Percentiles rank a stretch among this genome's conserved stretches.
These are phyloP conservation scores for Apamea anceps DNA, from an alignment of 2,888 invertebrate genomes.

Conservation along the genomic window DNA sequence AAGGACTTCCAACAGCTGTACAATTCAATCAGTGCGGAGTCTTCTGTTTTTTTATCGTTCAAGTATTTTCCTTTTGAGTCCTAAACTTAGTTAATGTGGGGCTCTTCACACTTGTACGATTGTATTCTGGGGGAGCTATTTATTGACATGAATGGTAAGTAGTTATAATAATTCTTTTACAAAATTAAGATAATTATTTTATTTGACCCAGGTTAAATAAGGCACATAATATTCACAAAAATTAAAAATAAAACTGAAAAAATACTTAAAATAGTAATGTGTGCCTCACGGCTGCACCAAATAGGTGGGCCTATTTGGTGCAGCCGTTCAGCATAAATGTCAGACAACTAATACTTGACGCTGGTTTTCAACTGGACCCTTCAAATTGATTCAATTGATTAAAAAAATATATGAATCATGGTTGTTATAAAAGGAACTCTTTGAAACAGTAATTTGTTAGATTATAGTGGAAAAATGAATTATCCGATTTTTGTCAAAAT, in stretches of 20 bases:
- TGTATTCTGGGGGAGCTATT: conserved; percentile 18
- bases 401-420: background rate
- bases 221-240: too few species aligned
- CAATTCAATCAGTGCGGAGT: conserved; percentile 86
- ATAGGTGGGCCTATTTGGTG: too few species aligned
- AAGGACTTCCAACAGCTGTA: conserved; percentile 87
- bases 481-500: background rate
- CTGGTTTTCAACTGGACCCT: too few species aligned
- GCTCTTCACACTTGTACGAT: conserved; percentile 77
- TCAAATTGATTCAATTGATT: background rate
- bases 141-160: background rate
- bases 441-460: background rate
- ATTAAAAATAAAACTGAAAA: too few species aligned
- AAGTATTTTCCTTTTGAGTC: conserved; percentile 77
- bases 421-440: background rate
- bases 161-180: background rate
- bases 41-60: conserved; percentile 81
- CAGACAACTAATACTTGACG: too few species aligned
- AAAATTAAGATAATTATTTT: too few species aligned
- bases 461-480: background rate
- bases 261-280: too few species aligned
- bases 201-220: too few species aligned
- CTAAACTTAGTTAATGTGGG: conserved; percentile 80
- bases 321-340: too few species aligned
- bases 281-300: too few species aligned